These are phyloP conservation scores for Brachypteracias leptosomus DNA, from an alignment of 2,113 vertebrate species.

Conservation along the genomic window DNA sequence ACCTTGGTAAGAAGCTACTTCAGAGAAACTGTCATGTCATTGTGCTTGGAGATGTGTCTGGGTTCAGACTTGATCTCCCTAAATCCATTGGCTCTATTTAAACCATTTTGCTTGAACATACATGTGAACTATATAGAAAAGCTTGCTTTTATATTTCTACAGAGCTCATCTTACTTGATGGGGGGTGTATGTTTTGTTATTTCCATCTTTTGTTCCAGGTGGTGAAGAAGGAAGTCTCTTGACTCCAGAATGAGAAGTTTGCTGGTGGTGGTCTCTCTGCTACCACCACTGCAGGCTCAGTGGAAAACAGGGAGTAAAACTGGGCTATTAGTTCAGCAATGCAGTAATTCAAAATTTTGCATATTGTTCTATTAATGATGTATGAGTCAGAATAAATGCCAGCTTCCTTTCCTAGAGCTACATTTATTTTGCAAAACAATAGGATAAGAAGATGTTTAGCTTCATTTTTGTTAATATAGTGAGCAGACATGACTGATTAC, in stretches of 20 bases:
- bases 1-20: background rate
- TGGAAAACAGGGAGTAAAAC: background rate
- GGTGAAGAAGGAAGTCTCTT: background rate
- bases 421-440: constrained; percentile 57
- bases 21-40: background rate
- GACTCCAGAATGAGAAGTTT: background rate
- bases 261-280: background rate
- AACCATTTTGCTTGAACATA: background rate
- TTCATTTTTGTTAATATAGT: constrained; percentile 62
- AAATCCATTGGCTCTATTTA: background rate
- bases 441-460: constrained; percentile 48
- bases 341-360: background rate
- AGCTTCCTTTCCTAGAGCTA: constrained; percentile 38
- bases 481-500: constrained; percentile 57
- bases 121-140: background rate
- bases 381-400: constrained; percentile 3
- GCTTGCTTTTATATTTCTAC: background rate
- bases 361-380: constrained; percentile 46
- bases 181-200: background rate
- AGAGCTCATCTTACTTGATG: background rate
- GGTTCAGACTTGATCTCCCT: background rate
- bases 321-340: background rate
- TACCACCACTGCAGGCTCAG: background rate
- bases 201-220: background rate
- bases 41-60: background rate